Conservation (phyloP, 2,113 vertebrate genomes). For the Parotia lawesii region DNA sequence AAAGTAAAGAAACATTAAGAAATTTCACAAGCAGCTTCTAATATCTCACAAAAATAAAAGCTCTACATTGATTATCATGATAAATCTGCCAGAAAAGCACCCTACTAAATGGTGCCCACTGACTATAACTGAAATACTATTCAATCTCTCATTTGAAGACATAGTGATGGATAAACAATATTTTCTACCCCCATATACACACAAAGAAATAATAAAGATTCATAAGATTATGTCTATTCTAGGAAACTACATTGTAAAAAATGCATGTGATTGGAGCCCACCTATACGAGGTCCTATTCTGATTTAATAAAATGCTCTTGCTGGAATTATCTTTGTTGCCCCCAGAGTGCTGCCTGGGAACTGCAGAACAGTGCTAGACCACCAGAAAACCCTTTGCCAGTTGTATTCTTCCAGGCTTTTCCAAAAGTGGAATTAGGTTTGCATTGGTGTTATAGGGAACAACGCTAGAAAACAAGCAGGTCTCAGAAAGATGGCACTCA, state of each 20-base stretch:
- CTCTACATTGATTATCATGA: not conserved
- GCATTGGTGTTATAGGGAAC: accelerated
- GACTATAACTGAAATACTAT: not conserved
- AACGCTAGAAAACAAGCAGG: not conserved
- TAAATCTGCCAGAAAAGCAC: not conserved
- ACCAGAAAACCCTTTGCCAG: accelerated
- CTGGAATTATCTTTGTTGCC: not conserved
- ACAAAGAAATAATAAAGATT: not conserved
- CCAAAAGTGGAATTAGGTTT: not conserved
- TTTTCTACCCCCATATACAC: not conserved
- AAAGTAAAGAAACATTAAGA: not conserved
- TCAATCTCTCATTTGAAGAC: not conserved
- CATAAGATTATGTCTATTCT: not conserved
- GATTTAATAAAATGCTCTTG: not conserved
- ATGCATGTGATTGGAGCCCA: not conserved
- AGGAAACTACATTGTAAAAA: not conserved
- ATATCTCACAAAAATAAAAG: not conserved
- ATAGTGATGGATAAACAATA: not conserved
- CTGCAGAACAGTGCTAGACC: not conserved
- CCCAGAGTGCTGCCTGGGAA: not conserved
- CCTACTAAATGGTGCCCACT: not conserved
- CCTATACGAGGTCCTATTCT: not conserved
- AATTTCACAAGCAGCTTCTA: not conserved
- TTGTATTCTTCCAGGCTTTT: not conserved
- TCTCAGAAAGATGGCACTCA: not conserved